A percentile compares a stretch with the other conserved stretches of the same genome.
Evolutionary conservation across 1,140 invertebrate genomes (phyloP).

Genomic region (Drosophila navojoa): DNA sequence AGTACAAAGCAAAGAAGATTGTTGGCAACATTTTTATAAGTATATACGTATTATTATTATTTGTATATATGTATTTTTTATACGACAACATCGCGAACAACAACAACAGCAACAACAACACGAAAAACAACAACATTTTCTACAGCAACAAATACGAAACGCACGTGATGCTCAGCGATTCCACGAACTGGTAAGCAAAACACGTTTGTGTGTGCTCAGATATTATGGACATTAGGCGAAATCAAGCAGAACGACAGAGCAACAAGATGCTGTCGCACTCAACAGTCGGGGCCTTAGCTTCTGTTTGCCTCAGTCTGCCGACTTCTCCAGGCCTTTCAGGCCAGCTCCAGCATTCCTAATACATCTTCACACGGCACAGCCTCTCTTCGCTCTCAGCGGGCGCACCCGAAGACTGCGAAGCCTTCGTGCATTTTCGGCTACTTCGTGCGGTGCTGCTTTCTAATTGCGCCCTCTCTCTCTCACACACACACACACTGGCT

Average conservation of each 20-base stretch:
- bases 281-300: conserved; percentile 5
- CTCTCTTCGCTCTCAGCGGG: conserved; percentile 27
- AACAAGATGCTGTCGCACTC: conserved; percentile 10
- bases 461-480: conserved; percentile 70
- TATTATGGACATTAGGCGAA: conserved; percentile 33
- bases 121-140: conserved; percentile 37
- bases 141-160: conserved; percentile 40
- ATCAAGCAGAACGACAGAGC: conserved; percentile 4
- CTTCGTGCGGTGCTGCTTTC: conserved; percentile 72
- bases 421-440: conserved; percentile 64
- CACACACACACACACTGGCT: conserved; percentile 46
- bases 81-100: conserved; percentile 63
- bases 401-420: conserved; percentile 62
- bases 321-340: conserved; percentile 16
- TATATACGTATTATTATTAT: conserved; percentile 79
- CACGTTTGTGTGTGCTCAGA: conserved; percentile 25
- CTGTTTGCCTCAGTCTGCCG: not conserved
- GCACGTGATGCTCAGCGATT: conserved; percentile 73
- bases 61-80: conserved; percentile 82
- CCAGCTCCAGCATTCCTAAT: conserved; percentile 24
- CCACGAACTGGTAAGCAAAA: conserved; percentile 71
- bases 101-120: conserved; percentile 26
- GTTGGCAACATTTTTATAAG: conserved; percentile 82
- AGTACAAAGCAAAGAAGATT: conserved; percentile 80
- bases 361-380: not conserved